phyloP scores from a whole-genome alignment of 2,113 vertebrate species.

The Myrmecobius fasciatus region DNA sequence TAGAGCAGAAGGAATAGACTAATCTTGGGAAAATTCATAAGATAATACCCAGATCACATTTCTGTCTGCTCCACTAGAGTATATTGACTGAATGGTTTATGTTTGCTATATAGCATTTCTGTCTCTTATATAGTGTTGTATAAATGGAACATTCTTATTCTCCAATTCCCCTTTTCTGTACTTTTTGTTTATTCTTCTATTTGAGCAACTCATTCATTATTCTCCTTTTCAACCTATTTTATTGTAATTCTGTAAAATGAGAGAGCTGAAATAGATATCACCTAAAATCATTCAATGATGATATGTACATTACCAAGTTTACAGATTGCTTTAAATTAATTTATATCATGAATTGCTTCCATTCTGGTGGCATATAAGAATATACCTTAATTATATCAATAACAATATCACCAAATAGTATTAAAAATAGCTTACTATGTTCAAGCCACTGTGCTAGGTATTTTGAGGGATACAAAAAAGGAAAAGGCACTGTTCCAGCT shows the following conservation, averaged over 20 bases:
- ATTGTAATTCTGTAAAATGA: not conserved
- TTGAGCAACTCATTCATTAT: conserved; percentile 26
- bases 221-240: conserved; percentile 4
- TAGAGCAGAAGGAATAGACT: conserved; percentile 27
- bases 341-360: not conserved
- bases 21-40: conserved; percentile 6
- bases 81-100: not conserved
- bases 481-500: not conserved
- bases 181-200: conserved; percentile 14
- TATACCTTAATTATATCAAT: conserved; percentile 20
- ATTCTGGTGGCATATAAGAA: conserved; percentile 25
- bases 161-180: not conserved
- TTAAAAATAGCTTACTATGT: not conserved
- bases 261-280: conserved; percentile 15
- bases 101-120: not conserved
- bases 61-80: not conserved
- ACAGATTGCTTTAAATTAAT: conserved; percentile 26
- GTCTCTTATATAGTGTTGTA: not conserved
- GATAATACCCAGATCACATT: not conserved
- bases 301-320: not conserved
- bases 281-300: conserved; percentile 29
- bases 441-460: not conserved
- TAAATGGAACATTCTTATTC: conserved; percentile 43
- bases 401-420: not conserved
- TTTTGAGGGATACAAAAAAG: not conserved